Evolutionary conservation across 1,140 invertebrate species (phyloP), one percentile per base, ranked within the genome.

Genomic region (Xylocopa sonorina): DNA sequence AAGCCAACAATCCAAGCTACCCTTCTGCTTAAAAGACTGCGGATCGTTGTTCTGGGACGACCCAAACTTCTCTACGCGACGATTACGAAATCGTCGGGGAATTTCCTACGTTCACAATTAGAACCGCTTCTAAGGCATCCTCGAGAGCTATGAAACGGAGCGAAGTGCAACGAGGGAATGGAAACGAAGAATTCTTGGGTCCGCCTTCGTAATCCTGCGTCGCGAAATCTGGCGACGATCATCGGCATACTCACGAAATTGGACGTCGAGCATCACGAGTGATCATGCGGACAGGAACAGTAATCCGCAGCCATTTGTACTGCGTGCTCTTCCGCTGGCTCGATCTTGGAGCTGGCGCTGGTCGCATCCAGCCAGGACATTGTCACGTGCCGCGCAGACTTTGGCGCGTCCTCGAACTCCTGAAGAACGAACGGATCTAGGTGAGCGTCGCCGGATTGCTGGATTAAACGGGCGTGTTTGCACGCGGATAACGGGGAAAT

Each of bases 281-380:
- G 91, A 0, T 73, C 62, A 71, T 89, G 91, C 0, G 84, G 72
- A 71, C 91, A 92, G 6, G 63, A 46, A 38, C 91, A 92, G 60
- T 91, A 90, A 74, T 82, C 86, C 1, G 73, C 79, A 3, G 51
- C 48, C 21, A 91, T 53, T 43, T 71, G 77, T 1, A 92, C 88
- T 3, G 90, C 91, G 38, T 89, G 83, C 0, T 51, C 53, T 9
- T 71, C 55, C 9, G 73, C 24, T 1, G 87, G 63, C 24, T 84
- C 82, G 24, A 77, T 78, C 63, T 81, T 80, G 2, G 84, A 86
- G 1, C 32, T 51, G 1, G 68, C n/a, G 12, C 80, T 85, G 0
- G 80, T 78, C 18, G 71, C 80, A 2, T 91, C 87, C n/a, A 92
- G 7, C 91, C 91, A 92, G 1, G 83, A 88, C n/a, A 90, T 71